These are phyloP conservation scores for Malacosoma neustria DNA, from an alignment of 2,888 invertebrate species.

Conservation along the genomic window DNA sequence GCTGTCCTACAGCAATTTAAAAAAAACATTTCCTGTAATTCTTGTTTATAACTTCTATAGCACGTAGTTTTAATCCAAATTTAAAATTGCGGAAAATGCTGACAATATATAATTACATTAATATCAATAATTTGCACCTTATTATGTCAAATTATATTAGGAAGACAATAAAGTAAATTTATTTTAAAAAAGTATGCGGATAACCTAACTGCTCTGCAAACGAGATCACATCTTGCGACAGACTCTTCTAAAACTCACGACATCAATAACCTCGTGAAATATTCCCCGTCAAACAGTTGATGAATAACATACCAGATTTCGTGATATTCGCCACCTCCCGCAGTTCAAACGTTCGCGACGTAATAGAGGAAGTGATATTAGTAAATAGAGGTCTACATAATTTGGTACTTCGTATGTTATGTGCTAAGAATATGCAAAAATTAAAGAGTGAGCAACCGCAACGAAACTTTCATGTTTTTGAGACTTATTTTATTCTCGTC, in stretches of 20 bases:
- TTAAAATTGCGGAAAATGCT: too few relatives aligned
- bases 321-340: constrained; percentile 4
- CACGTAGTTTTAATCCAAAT: too few relatives aligned
- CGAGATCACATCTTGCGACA: constrained; percentile 3
- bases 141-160: too few relatives aligned
- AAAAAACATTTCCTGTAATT: too few relatives aligned
- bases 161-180: too few relatives aligned
- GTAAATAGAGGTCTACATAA: not conserved
- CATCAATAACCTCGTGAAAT: constrained; percentile 26
- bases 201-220: constrained; percentile 2
- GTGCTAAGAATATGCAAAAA: not conserved
- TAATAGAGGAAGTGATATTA: not conserved
- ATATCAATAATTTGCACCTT: too few relatives aligned
- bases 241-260: constrained; percentile 30
- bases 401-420: not conserved
- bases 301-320: constrained; percentile 15
- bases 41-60: too few relatives aligned
- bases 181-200: not conserved
- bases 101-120: too few relatives aligned
- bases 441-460: not conserved
- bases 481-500: too few relatives aligned
- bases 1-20: too few relatives aligned
- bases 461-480: too few relatives aligned
- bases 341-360: not conserved
- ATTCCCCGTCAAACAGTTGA: constrained; percentile 16